Evolutionary conservation across 1,140 invertebrate species (phyloP), one percentile per base, ranked within the genome.

Genomic region (Nomia melanderi): DNA sequence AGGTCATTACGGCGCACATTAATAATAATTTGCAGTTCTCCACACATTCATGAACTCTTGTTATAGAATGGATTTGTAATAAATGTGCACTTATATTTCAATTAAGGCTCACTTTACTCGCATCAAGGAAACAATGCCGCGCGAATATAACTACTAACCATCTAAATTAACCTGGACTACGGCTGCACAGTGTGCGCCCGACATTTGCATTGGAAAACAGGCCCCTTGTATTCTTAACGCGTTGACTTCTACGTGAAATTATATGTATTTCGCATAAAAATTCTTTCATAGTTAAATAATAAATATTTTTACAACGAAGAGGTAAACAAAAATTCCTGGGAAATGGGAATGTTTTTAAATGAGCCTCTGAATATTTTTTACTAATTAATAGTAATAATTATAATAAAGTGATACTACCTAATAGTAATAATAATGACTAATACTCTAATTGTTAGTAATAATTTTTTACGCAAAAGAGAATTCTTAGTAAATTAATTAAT

Each of bases 1-100:
- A 20, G 60, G 71, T 56, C 71, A 74, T 74, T 74, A 74, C 71
- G 62, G 17, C 20, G 20, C 36, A 14, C 62, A 74, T 74, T 74
- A 74, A 62, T 74, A 65, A 54, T 63, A 74, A 74, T 74, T 74
- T 74, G 71, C 47, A 41, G 47, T 65, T 74, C 33, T 33, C 47
- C n/a, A 27, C 71, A 44, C 71, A 47, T 56, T 65, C 53, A 54
- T 56, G 71, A 65, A 65, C 47, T 47, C 47, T 54, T 64, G 71
- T 56, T 65, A 65, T n/a, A 74, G 71, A 74, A 74, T 50, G 36
- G 71, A 74, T 56, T 74, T 47, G 59, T 74, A 74, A 74, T 74
- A 65, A 74, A 74, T 74, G 71, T 63, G 71, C 71, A 74, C 71
- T 74, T 74, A 74, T 63, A 74, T 74, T 74, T 74, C 71, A 74